Conservation (phyloP, 2,797 vertebrate genomes). For the Sebastes matsubarae region DNA sequence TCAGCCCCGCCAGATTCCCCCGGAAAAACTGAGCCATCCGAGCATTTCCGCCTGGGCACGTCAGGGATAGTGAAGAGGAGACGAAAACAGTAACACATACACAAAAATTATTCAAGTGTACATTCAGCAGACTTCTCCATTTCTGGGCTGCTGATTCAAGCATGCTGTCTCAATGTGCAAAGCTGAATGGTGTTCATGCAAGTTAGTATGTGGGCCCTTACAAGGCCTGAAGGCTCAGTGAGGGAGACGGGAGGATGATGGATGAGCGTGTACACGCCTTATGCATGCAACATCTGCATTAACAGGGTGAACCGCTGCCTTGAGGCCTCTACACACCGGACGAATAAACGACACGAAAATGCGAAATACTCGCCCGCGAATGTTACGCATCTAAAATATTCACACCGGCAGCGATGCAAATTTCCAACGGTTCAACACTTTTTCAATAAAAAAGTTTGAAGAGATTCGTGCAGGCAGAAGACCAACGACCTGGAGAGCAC, state of each 20-base stretch:
- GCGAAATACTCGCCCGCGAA: not conserved
- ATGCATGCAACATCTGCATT: conserved; percentile 71
- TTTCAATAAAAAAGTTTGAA: too few species aligned
- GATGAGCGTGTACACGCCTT: conserved; percentile 58
- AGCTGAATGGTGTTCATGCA: conserved; percentile 85
- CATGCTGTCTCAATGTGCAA: conserved; percentile 65
- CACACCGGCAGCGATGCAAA: too few species aligned
- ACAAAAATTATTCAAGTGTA: conserved; percentile 13
- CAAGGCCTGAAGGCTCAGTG: conserved; percentile 45
- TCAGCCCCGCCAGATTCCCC: conserved; percentile 93
- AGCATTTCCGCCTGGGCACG: conserved; percentile 86
- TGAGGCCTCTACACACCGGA: not conserved
- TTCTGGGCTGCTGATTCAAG: conserved; percentile 35
- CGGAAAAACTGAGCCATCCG: conserved; percentile 95
- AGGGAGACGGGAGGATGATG: conserved; percentile 49
- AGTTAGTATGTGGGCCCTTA: conserved; percentile 85
- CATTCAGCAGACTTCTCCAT: conserved; percentile 14
- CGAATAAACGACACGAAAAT: not conserved
- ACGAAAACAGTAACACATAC: conserved; percentile 14
- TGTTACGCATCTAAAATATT: too few species aligned
- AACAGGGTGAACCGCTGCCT: conserved; percentile 21
- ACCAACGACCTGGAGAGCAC: too few species aligned
- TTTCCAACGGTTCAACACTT: too few species aligned
- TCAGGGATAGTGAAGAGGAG: conserved; percentile 2
- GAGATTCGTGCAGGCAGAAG: not conserved